Evolutionary conservation across 2,888 invertebrate genomes (phyloP), one percentile per base, ranked within the genome.

Genomic region (Chromoteleia sp.): DNA sequence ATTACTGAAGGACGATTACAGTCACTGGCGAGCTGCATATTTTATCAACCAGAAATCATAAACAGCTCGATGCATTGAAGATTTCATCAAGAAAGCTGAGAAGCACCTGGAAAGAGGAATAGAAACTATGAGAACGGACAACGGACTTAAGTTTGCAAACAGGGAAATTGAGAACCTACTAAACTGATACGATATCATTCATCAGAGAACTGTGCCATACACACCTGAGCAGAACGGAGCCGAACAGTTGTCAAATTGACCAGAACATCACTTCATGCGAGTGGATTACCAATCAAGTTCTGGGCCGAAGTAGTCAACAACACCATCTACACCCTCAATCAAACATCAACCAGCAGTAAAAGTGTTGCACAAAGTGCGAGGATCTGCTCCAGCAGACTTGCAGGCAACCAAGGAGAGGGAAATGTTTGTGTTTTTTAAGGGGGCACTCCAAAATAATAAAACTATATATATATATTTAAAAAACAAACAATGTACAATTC

Each of bases 191-290:
- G 43, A 54, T 39, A 61, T 84, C 2, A 33, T 15, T 15, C 83
- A 83, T 21, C 80, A 81, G 39, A 68, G 25, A 10, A 82, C 80
- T 0, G 75, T 78, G 0, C 33, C 78, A 0, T 83, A 70, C 52
- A 79, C 71, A 0, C 75, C 84, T 1, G 56, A 83, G 21, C 81
- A 84, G 36, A 84, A 85, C 21, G 82, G 83, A n/a, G 70, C 67
- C 0, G 82, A 84, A 15, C 12, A 0, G 5, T 85, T 4, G 75
- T 82, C 0, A 82, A 83, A 36, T 58, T 74, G 0, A 83, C 82
- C 0, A 41, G 84, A 8, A 74, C 75, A 3, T 45, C 74, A 14
- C 15, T 82, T 0, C 30, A 41, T 7, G 63, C 58, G 0, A 19
- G 19, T 0, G 50, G 33, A 7, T 10, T 71, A 3, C 39, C 21